These are phyloP conservation scores for Oenanthe oenanthe DNA, from an alignment of 2,113 vertebrate genomes.

Conservation along the genomic window DNA sequence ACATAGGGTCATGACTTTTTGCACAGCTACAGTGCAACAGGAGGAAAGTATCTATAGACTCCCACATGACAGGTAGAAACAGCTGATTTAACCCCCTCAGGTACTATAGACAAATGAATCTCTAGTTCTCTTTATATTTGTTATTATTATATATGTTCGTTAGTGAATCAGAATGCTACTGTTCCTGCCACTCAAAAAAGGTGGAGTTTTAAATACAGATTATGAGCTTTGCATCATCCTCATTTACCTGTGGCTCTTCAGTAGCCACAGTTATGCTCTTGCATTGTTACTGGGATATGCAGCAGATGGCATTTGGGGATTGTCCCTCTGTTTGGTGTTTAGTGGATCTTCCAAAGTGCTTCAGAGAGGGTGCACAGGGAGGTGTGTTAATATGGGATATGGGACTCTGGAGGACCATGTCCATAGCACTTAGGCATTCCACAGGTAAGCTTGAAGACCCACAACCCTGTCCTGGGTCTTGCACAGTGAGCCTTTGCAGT, in stretches of 20 bases:
- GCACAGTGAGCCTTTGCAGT: neutral
- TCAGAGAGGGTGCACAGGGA: neutral
- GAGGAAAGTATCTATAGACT: neutral
- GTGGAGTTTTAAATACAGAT: neutral
- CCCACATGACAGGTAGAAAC: neutral
- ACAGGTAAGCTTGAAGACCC: neutral
- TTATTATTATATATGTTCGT: neutral
- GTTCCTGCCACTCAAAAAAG: neutral
- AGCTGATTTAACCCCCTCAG: neutral
- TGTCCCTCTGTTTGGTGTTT: neutral
- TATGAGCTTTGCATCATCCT: neutral
- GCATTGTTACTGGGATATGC: neutral
- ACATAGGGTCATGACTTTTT: neutral
- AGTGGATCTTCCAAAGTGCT: neutral
- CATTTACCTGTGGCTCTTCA: neutral
- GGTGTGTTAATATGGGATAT: rapidly evolving
- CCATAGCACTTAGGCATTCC: neutral
- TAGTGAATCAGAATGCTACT: neutral
- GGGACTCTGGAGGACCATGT: neutral
- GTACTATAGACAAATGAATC: neutral
- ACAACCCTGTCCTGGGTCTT: neutral
- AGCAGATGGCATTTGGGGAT: neutral
- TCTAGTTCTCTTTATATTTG: neutral
- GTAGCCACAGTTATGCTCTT: neutral
- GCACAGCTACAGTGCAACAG: neutral